Conservation (phyloP, 2,113 vertebrate genomes). For the Platysternon megacephalum region DNA sequence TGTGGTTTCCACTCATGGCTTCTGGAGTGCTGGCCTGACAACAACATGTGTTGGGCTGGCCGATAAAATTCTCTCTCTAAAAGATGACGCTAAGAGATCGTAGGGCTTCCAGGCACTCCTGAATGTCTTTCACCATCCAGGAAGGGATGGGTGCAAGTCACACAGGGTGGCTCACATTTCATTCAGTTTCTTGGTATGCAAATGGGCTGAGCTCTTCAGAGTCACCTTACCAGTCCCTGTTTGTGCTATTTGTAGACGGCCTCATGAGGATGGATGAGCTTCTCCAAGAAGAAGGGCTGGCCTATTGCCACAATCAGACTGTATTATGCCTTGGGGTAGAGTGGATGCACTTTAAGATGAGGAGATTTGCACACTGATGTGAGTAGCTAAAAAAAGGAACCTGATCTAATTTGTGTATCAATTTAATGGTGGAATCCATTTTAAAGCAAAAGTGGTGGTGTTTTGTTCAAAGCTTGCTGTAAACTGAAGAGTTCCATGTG, state of each 20-base stretch:
- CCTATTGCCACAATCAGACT: neutral
- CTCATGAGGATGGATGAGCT: neutral
- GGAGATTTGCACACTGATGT: accelerated
- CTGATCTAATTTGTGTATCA: neutral
- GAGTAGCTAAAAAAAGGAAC: neutral
- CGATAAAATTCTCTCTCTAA: accelerated
- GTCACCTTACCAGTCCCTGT: neutral
- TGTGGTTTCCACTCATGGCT: neutral
- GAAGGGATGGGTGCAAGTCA: neutral
- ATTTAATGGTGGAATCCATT: neutral
- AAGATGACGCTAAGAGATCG: accelerated
- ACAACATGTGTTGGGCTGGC: neutral
- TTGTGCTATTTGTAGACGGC: neutral
- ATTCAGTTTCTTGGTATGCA: neutral
- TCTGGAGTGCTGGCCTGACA: neutral
- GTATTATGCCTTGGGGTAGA: neutral
- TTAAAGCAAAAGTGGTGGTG: neutral
- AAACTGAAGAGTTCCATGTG: accelerated
- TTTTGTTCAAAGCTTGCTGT: neutral
- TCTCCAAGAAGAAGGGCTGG: neutral
- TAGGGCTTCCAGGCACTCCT: neutral
- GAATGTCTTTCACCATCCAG: neutral
- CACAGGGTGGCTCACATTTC: accelerated
- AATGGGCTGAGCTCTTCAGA: neutral
- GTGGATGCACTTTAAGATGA: accelerated